Conservation (phyloP, 2,797 vertebrate genomes). For the Synaphobranchus kaupii region DNA sequence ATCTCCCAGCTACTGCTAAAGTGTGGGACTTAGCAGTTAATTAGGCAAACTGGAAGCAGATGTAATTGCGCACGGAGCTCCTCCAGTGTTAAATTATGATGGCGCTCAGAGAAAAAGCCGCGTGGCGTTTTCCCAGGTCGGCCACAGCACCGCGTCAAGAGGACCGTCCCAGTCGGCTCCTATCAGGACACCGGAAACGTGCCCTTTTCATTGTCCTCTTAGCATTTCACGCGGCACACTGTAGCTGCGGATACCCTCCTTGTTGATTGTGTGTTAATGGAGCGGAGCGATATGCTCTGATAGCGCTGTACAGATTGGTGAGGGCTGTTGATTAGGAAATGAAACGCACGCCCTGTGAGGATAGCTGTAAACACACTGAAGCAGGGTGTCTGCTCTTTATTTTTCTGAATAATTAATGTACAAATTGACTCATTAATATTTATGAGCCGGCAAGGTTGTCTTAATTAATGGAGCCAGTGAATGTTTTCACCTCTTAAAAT, state of each 20-base stretch:
- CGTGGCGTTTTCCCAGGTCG: neutral
- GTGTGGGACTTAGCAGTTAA: neutral
- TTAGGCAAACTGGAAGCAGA: slow-evolving; percentile 12
- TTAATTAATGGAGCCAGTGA: slow-evolving; percentile 26
- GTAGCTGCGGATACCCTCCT: neutral
- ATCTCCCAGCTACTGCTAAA: neutral
- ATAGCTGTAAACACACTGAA: slow-evolving; percentile 23
- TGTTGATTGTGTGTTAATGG: slow-evolving; percentile 20
- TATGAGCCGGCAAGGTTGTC: slow-evolving; percentile 11
- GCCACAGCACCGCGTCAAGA: neutral
- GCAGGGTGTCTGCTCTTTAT: slow-evolving; percentile 22
- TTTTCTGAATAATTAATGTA: slow-evolving; percentile 32
- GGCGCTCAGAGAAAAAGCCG: neutral
- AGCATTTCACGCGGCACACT: neutral
- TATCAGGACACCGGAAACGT: neutral
- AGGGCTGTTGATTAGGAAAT: slow-evolving; percentile 26
- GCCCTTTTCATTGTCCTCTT: neutral
- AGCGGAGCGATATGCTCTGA: slow-evolving; percentile 13
- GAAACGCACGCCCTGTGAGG: slow-evolving; percentile 17
- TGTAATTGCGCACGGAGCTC: neutral
- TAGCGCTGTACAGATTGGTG: neutral
- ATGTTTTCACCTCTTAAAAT: slow-evolving; percentile 21
- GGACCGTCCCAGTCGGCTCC: neutral
- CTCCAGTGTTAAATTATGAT: neutral
- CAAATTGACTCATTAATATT: slow-evolving; percentile 31